Base-by-base conservation (phyloP, 2,888 invertebrate species). In the Pyrrhia umbra region DNA sequence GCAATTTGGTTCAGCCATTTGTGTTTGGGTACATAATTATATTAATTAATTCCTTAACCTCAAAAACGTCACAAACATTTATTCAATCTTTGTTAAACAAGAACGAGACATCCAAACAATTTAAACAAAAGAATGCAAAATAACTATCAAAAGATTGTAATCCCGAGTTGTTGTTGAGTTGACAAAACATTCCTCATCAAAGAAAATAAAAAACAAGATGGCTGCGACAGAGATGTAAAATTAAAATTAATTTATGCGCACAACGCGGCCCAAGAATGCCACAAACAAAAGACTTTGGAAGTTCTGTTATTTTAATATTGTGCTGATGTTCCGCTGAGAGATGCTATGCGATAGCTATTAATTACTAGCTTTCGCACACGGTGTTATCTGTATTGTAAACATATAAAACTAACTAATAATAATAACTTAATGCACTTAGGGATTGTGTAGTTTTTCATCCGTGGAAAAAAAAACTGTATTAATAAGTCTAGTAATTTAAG, bases 241-340 rank as follows among this genome's bases (percentile, higher is more conserved):
- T 81, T 82, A 69, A 87, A 90, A 90, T 89, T 90, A 90, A 90
- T 88, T 89, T 86, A 86, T 86, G 80, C 86, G 79, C 73, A 77
- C 85, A 85, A 85, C 85, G 84, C 74, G 57, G 43, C 61, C 68
- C 67, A 90, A 90, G 90, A 90, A 92, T 92, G 85, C 83, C 77
- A 79, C 81, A 84, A 86, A 85, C 87, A 85, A 90, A 92, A 92
- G 89, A 90, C 87, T 82, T 85, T 59, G 59, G 65, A 78, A 84
- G 72, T 86, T 82, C 74, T 74, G 86, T 83, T 86, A 81, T 85
- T 84, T 82, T 81, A 71, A 80, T 63, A 46, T 79, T 47, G 68
- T 23, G 66, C n/a, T 39, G 0, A 8, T 64, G 42, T 68, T 70
- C 13, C 0, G 8, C 10, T 10, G 8, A 52, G 65, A 2, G 15